Base-by-base conservation (phyloP, 2,113 vertebrate genomes). In the Anseranas semipalmata region DNA sequence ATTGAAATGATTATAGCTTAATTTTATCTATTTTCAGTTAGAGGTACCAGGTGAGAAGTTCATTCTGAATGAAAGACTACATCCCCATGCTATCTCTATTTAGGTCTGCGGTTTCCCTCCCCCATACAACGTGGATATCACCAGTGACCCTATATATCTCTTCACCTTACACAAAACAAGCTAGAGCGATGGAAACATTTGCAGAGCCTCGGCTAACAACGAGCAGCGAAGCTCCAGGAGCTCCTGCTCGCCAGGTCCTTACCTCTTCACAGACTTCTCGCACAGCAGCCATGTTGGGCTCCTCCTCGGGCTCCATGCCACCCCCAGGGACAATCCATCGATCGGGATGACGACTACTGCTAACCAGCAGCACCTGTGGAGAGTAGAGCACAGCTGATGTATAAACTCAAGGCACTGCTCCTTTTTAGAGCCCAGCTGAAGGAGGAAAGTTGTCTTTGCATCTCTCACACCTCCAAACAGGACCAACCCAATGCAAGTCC, bases 201-300 rank as follows among this genome's bases (percentile, higher is more conserved):
- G 3, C 12, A 35, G 27, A 25, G 4, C 0, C 8, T 2, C 1
- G 14, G 63, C 39, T 12, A 2, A 0, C 1, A 4, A 17, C 0
- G 28, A 41, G 55, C 58, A 62, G 21, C 0, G 0, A 12, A 35
- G 60, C 37, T 60, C 25, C 43, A 43, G 39, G 28, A 15, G 22
- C 25, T 68, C 19, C 58, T 7, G 2, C 25, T 27, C 59, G 24
- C 8, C 60, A 21, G 2, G 3, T 33, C 70, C 96, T 33, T 95
- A 99, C 99, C 99, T 99, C 99, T 76, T 99, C 99, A 89, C 99
- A 99, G 92, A 99, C 99, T 98, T 99, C 99, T 30, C 99, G 98
- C 86, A 98, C 98, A 14, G 99, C 99, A 2, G 99, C 99, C 94
- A 99, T 98, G 27, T 96, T 98, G 10, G 99, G 99, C 97, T 99